Conservation (phyloP, 2,113 vertebrate genomes). For the Syrmaticus mikado region DNA sequence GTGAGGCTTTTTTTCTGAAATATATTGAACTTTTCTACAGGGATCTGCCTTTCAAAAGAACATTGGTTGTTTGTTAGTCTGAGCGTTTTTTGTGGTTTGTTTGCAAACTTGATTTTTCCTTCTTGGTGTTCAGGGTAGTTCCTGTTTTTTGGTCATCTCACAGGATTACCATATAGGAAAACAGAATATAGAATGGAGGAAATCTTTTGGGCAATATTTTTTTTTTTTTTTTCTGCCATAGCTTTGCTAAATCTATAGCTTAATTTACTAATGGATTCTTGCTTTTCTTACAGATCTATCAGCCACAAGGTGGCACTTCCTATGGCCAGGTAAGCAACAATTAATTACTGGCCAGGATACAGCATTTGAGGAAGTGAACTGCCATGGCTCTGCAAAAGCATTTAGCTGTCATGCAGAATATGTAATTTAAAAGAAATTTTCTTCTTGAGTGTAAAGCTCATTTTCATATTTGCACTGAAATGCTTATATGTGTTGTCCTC, state of each 20-base stretch:
- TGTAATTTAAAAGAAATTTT: neutral
- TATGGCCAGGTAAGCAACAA: neutral
- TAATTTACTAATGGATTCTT: neutral
- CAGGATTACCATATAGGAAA: too few species aligned
- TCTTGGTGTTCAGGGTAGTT: neutral
- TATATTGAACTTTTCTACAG: neutral
- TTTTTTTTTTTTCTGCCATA: neutral
- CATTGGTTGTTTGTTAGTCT: rapidly evolving
- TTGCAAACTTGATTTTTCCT: too few species aligned
- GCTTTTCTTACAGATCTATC: neutral
- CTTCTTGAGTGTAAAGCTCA: neutral
- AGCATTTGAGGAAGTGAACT: neutral
- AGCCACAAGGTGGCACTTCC: neutral
- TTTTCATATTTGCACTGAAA: neutral
- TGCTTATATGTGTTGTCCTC: neutral
- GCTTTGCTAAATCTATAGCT: neutral
- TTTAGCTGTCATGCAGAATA: neutral
- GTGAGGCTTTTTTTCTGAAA: neutral
- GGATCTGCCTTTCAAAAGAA: neutral
- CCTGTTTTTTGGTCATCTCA: neutral
- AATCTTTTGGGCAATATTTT: rapidly evolving
- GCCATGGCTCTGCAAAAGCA: neutral
- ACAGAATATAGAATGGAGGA: neutral
- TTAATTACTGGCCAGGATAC: too few species aligned
- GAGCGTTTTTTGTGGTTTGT: too few species aligned